phyloP scores from a whole-genome alignment of 2,113 vertebrate genomes.

The Actenoides hombroni region DNA sequence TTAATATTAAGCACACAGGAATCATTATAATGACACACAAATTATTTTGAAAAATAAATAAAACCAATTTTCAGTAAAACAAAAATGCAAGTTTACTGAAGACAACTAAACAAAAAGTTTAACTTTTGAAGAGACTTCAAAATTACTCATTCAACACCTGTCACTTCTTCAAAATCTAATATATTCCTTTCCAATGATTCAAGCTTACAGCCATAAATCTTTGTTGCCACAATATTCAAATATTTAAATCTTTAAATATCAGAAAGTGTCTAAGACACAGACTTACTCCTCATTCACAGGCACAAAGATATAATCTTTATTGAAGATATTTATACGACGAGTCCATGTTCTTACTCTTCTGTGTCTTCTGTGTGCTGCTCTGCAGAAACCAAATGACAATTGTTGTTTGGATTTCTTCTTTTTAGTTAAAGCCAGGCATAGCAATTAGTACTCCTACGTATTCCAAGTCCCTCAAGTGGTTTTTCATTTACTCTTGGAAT shows the following conservation, averaged over 20 bases:
- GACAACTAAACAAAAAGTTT: neutral
- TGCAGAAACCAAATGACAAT: constrained; percentile 51
- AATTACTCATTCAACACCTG: neutral
- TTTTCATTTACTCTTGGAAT: neutral
- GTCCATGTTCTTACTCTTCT: constrained; percentile 96
- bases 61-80: neutral
- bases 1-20: neutral
- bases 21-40: neutral
- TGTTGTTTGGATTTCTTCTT: neutral
- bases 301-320: constrained; percentile 95
- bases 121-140: neutral
- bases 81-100: neutral
- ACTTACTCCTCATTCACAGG: constrained; percentile 98
- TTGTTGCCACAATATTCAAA: neutral
- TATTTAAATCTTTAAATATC: neutral
- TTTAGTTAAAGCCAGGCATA: neutral
- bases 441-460: neutral
- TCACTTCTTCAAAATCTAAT: neutral
- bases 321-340: constrained; percentile 94
- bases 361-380: constrained; percentile 85
- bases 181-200: neutral
- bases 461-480: neutral
- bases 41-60: neutral
- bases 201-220: neutral
- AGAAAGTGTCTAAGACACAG: neutral